phyloP scores from a whole-genome alignment of 2,797 vertebrate genomes.

The Helarctos malayanus region DNA sequence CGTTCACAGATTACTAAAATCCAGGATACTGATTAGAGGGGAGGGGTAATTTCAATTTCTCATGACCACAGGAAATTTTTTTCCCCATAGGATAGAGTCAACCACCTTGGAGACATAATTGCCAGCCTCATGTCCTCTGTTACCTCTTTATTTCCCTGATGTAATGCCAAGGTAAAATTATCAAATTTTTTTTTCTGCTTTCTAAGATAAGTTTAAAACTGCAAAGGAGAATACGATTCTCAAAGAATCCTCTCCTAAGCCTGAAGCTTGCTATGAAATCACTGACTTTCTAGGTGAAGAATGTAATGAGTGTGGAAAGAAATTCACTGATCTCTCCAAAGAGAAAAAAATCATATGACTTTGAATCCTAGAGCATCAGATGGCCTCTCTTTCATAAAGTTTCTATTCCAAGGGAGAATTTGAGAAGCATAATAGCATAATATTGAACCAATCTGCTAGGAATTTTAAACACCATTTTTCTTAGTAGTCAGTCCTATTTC shows the following conservation, averaged over 20 bases:
- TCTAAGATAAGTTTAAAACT: constrained; percentile 30
- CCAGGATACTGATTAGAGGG: not conserved
- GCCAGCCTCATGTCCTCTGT: not conserved
- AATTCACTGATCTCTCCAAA: constrained; percentile 6
- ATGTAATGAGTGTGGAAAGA: not conserved
- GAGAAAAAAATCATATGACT: not conserved
- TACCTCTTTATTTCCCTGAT: not conserved
- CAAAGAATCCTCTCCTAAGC: not conserved
- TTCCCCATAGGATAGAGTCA: not conserved
- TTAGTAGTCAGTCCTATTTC: not conserved
- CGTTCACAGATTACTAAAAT: not conserved
- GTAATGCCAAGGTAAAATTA: not conserved
- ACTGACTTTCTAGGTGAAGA: not conserved
- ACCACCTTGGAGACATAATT: not conserved
- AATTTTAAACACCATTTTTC: constrained; percentile 27
- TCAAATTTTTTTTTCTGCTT: not conserved
- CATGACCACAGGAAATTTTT: not conserved
- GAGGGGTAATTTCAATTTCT: not conserved
- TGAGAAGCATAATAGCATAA: not conserved
- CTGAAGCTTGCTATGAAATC: not conserved
- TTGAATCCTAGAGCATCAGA: not conserved
- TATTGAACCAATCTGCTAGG: not conserved
- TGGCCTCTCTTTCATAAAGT: not conserved
- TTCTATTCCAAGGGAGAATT: not conserved
- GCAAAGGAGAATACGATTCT: not conserved